A percentile compares a stretch with the other conserved stretches of the same genome.
phyloP scores from a whole-genome alignment of 2,888 invertebrate genomes.

The Aspidiotus rigidus region DNA sequence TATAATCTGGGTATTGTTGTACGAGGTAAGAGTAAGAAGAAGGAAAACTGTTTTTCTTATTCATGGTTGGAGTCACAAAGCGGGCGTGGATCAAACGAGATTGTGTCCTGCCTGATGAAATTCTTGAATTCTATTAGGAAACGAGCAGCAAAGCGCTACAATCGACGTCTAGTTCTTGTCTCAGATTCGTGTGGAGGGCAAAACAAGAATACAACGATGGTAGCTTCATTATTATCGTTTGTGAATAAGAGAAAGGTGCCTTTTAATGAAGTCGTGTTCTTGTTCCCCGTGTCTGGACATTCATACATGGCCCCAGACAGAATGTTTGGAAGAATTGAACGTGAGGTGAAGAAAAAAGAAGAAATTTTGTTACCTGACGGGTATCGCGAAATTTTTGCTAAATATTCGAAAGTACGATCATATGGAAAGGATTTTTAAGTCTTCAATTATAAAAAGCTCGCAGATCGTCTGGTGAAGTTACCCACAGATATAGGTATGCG shows the following conservation, averaged over 20 bases:
- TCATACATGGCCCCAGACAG: constrained; percentile 40
- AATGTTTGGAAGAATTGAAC: constrained; percentile 39
- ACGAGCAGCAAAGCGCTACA: not conserved
- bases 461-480: constrained; percentile 6
- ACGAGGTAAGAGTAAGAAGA: constrained; percentile 7
- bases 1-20: constrained; percentile 35
- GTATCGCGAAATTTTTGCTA: constrained; percentile 36
- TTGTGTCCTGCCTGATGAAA: constrained; percentile 21
- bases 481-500: not conserved
- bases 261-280: constrained; percentile 36
- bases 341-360: not conserved
- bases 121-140: constrained; percentile 24
- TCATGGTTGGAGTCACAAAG: constrained; percentile 19
- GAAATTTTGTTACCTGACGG: constrained; percentile 36
- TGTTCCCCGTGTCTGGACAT: constrained; percentile 40
- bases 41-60: not conserved
- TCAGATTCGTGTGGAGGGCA: constrained; percentile 35
- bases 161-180: not conserved
- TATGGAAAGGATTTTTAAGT: constrained; percentile 34
- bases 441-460: constrained; percentile 35
- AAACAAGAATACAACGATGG: constrained; percentile 40
- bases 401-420: constrained; percentile 35
- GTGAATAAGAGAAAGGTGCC: constrained; percentile 32
- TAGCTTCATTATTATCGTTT: constrained; percentile 24
- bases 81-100: constrained; percentile 21